Evolutionary conservation across 1,140 invertebrate genomes (phyloP).

Genomic region (Plodia interpunctella): DNA sequence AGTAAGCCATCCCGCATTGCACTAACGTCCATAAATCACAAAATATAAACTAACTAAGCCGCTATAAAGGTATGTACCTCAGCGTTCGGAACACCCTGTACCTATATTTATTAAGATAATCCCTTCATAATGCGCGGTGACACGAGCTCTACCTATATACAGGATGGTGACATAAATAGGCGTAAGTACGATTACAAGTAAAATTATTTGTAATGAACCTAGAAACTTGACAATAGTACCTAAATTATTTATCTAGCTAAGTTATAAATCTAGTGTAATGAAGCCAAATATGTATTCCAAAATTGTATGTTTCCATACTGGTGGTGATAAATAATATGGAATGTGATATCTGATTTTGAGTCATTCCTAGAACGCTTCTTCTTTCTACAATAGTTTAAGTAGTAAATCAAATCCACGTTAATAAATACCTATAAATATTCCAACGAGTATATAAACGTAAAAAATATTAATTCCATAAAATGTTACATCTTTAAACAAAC

Average conservation of each 20-base stretch:
- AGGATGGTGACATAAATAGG: conserved; percentile 22
- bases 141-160: conserved; percentile 36
- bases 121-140: conserved; percentile 42
- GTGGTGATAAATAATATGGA: too few species aligned
- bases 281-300: too few species aligned
- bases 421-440: too few species aligned
- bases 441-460: neutral
- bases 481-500: neutral
- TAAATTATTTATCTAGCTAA: too few species aligned
- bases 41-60: neutral
- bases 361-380: too few species aligned
- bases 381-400: too few species aligned
- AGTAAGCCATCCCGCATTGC: too few species aligned
- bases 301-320: too few species aligned
- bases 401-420: too few species aligned
- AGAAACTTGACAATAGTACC: too few species aligned
- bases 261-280: too few species aligned
- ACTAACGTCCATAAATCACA: neutral
- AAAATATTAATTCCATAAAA: neutral
- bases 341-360: too few species aligned
- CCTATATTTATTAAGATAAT: conserved; percentile 68
- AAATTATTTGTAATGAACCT: neutral
- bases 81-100: conserved; percentile 46
- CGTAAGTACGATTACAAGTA: neutral
- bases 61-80: conserved; percentile 5